phyloP scores from a whole-genome alignment of 2,797 vertebrate genomes.

The Botia almorhae region DNA sequence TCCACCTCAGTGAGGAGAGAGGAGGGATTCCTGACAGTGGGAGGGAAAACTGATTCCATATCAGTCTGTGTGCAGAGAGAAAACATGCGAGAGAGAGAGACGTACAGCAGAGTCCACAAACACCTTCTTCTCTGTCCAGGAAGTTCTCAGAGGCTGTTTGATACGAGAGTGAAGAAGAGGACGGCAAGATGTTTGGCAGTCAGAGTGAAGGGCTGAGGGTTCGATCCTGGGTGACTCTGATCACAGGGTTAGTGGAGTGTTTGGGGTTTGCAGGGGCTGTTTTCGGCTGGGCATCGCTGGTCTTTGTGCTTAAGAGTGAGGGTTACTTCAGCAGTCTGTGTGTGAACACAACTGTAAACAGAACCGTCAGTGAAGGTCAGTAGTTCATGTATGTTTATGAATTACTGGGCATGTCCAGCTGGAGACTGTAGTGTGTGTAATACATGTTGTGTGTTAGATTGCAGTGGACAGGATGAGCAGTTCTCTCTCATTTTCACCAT shows the following conservation, averaged over 20 bases:
- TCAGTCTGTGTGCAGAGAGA: slow-evolving; percentile 16
- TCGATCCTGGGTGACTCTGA: slow-evolving; percentile 78
- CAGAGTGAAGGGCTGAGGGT: too few species aligned
- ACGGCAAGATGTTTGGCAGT: too few species aligned
- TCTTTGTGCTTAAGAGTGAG: slow-evolving; percentile 87
- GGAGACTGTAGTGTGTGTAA: neutral
- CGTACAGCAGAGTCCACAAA: neutral
- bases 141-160: too few species aligned
- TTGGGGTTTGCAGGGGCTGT: slow-evolving; percentile 87
- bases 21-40: slow-evolving; percentile 19
- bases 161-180: too few species aligned
- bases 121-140: neutral
- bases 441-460: slow-evolving; percentile 64
- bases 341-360: slow-evolving; percentile 70
- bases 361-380: slow-evolving; percentile 63
- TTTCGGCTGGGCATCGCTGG: slow-evolving; percentile 91
- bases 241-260: slow-evolving; percentile 87
- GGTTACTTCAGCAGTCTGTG: slow-evolving; percentile 83
- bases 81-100: slow-evolving; percentile 44
- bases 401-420: too few species aligned
- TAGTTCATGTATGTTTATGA: neutral
- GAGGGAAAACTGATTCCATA: slow-evolving; percentile 1
- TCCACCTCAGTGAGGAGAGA: neutral
- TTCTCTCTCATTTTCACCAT: slow-evolving; percentile 90
- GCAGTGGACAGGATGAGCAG: slow-evolving; percentile 84